These are phyloP conservation scores for Quadroppia sp. DNA, from an alignment of 2,888 invertebrate species.

Conservation along the genomic window DNA sequence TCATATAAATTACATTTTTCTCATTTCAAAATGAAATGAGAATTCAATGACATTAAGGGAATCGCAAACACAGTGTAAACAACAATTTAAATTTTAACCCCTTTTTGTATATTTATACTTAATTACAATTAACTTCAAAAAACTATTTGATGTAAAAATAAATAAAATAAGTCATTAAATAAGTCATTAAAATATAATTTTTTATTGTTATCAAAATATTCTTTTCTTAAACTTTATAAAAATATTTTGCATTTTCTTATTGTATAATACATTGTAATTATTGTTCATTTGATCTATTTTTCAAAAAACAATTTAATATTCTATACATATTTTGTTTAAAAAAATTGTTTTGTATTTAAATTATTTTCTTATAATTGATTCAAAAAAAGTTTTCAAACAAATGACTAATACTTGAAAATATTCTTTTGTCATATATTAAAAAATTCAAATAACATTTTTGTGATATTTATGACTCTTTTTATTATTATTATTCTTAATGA, in stretches of 20 bases:
- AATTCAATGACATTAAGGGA: too few species aligned
- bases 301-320: slow-evolving; percentile 2
- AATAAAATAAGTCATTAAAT: background rate
- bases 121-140: too few species aligned
- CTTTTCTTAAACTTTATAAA: background rate
- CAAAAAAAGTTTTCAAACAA: background rate
- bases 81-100: too few species aligned
- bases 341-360: background rate
- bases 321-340: background rate
- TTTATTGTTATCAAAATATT: background rate
- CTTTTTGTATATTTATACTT: too few species aligned
- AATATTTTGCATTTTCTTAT: slow-evolving; percentile 2
- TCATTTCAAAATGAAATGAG: too few species aligned
- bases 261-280: background rate
- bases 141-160: background rate
- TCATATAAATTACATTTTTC: too few species aligned
- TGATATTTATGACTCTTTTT: background rate
- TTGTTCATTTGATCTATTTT: slow-evolving; percentile 1
- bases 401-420: slow-evolving; percentile 3
- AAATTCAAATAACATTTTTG: background rate
- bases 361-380: too few species aligned
- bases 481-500: too few species aligned
- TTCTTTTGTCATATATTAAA: background rate
- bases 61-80: too few species aligned
- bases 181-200: background rate